Evolutionary conservation across 2,797 vertebrate species (phyloP).

Genomic region (Hypotaenidia okinawae): DNA sequence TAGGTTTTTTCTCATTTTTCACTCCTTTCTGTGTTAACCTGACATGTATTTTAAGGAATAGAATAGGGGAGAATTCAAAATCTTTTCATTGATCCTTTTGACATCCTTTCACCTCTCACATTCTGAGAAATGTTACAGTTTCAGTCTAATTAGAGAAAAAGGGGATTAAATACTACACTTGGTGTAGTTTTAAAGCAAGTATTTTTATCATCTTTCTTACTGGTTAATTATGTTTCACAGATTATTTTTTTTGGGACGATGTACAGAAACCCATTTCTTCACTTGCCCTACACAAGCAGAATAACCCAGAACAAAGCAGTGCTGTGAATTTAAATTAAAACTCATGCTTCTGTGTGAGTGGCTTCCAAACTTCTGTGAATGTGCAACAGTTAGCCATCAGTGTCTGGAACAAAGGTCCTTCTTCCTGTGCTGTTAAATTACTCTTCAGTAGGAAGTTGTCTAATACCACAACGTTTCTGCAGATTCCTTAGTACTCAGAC

Average conservation of each 20-base stretch:
- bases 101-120: not conserved
- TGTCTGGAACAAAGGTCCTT: not conserved
- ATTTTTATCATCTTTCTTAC: not conserved
- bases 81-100: not conserved
- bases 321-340: not conserved
- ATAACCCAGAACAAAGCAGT: not conserved
- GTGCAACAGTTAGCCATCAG: not conserved
- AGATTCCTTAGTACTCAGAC: not conserved
- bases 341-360: not conserved
- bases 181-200: not conserved
- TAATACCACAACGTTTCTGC: not conserved
- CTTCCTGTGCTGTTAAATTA: not conserved
- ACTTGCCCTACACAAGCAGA: not conserved
- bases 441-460: not conserved
- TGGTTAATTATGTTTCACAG: not conserved
- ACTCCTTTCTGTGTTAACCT: not conserved
- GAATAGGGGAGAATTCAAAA: not conserved
- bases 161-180: not conserved
- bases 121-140: not conserved
- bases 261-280: not conserved
- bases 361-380: not conserved
- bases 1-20: not conserved
- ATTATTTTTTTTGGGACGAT: not conserved
- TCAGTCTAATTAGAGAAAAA: not conserved
- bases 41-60: not conserved